Base-by-base conservation (phyloP, 2,113 vertebrate genomes). In the Heteronetta atricapilla region DNA sequence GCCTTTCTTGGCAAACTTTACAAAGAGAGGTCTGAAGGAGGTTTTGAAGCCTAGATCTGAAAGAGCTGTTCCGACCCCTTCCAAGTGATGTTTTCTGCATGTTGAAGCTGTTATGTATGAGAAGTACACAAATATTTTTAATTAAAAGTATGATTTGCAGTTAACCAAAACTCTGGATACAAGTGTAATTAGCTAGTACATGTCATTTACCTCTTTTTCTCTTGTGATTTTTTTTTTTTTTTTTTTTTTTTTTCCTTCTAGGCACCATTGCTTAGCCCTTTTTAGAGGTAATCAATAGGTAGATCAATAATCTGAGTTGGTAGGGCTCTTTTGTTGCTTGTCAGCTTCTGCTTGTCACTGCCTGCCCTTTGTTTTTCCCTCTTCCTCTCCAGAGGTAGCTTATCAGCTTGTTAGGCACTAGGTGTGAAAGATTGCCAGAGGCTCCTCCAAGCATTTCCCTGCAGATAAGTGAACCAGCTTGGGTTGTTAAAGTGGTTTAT, bases 401-500 rank as follows among this genome's bases (percentile, higher is more conserved):
- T 83, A 73, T 77, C 85, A 76, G 23, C 44, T 93, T 87, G 31
- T 90, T 76, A 77, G 68, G 67, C 23, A 29, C 63, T 86, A 22
- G 8, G 1, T 13, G 50, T 66, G 59, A 62, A 93, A 52, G 55
- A 70, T 40, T 70, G 86, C 95, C 88, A 70, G 79, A 77, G 79
- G 90, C 72, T 58, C 5, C 6, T 17, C 44, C 58, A 33, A 96
- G 67, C 44, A n/a, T 90, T 95, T 94, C 82, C 82, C 63, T 5
- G 4, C 34, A 72, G 88, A 85, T 77, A 77, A 83, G 44, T 66
- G 79, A 93, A 88, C 75, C 55, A 88, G 55, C 63, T 58, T 93
- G 53, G 72, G 63, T 91, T 96, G 94, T 93, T 89, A 34, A 77
- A 88, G 67, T 86, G 59, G 77, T 93, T 93, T 93, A 62, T 91